Conservation (phyloP, 2,888 invertebrate genomes). For the Leptura quadrifasciata region DNA sequence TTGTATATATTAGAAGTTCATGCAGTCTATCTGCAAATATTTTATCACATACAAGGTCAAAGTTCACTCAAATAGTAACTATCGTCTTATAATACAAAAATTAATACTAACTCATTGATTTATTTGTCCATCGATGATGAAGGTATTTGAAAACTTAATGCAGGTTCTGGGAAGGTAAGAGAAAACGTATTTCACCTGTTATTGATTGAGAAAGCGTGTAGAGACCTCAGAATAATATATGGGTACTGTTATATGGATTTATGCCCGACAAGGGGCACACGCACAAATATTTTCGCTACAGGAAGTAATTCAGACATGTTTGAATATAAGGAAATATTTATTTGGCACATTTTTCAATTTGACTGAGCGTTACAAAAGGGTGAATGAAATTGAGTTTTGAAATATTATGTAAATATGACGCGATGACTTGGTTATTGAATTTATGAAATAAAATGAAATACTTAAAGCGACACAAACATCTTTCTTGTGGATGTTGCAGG, state of each 20-base stretch:
- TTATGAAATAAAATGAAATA: neutral
- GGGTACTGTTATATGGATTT: conserved; percentile 31
- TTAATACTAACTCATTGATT: too few relatives aligned
- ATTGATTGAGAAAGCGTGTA: conserved; percentile 32
- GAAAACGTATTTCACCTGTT: conserved; percentile 24
- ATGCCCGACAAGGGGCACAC: conserved; percentile 20
- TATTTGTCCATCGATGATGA: neutral
- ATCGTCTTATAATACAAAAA: too few relatives aligned
- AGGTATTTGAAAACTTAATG: neutral
- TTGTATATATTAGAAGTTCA: too few relatives aligned
- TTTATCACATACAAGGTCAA: too few relatives aligned
- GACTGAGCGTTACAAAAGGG: conserved; percentile 10
- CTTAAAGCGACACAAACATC: neutral
- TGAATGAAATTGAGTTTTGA: conserved; percentile 23
- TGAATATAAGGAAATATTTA: conserved; percentile 37
- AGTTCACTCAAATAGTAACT: too few relatives aligned
- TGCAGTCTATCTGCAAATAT: too few relatives aligned
- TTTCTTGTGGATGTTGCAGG: neutral
- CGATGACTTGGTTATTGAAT: conserved; percentile 2
- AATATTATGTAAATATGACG: conserved; percentile 12
- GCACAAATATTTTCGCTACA: conserved; percentile 32
- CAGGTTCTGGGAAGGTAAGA: neutral
- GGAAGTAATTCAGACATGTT: conserved; percentile 34
- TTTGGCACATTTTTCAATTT: conserved; percentile 36
- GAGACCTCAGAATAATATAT: conserved; percentile 26